These are phyloP conservation scores for Aurelia sp. DNA, from an alignment of 30 jellyfish, hydroid and myxozoan species.

Conservation along the genomic window DNA sequence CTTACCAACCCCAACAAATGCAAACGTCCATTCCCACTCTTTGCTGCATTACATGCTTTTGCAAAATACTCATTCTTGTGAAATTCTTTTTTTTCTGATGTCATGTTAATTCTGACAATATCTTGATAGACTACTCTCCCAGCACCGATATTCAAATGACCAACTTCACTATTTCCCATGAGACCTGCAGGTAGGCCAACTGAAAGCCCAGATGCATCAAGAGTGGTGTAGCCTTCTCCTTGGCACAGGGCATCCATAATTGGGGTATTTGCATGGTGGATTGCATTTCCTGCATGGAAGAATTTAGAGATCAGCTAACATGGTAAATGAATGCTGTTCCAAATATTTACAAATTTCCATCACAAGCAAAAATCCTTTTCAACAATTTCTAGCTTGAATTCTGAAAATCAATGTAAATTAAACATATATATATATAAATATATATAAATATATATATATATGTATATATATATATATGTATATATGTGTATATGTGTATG, in stretches of 20 bases:
- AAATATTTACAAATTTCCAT: no score
- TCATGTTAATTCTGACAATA: constrained; percentile 94
- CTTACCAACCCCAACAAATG: constrained; percentile 97
- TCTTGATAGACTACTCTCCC: constrained; percentile 91
- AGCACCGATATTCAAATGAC: constrained; percentile 99
- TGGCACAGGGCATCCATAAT: constrained; percentile 95
- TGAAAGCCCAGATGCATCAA: constrained; percentile 97
- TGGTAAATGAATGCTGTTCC: no score
- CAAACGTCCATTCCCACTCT: constrained; percentile 82
- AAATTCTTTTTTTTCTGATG: constrained; percentile 75
- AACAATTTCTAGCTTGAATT: no score
- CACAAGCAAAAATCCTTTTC: no score
- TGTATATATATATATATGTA: no score
- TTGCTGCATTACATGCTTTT: constrained; percentile 87
- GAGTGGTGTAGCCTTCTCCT: constrained; percentile 89
- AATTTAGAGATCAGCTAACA: no score
- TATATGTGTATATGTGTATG: no score
- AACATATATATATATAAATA: no score
- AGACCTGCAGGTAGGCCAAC: constrained; percentile 99
- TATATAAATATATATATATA: no score
- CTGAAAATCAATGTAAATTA: no score
- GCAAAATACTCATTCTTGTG: constrained; percentile 75
- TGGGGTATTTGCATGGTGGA: constrained; percentile 96
- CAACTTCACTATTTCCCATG: constrained; percentile 99
- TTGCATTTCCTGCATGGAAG: constrained; percentile 90